These are phyloP conservation scores for Alaudala cheleensis DNA, from an alignment of 2,113 vertebrate genomes.

Conservation along the genomic window DNA sequence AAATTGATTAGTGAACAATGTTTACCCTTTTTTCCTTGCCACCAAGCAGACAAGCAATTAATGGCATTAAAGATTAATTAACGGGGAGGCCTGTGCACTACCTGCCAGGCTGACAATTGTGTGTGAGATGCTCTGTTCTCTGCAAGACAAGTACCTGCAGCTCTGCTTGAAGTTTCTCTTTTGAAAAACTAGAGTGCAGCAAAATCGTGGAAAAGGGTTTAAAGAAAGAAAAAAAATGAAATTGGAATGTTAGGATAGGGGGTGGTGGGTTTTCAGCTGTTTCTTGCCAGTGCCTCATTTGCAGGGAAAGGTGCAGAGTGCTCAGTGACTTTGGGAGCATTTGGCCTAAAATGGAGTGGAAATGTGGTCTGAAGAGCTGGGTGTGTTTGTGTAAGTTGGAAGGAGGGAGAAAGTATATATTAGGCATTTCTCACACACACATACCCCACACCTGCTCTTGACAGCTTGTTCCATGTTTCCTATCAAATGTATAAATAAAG, in stretches of 20 bases:
- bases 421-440: conserved; percentile 10
- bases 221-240: background rate
- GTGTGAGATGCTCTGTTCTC: background rate
- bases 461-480: conserved; percentile 51
- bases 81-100: background rate
- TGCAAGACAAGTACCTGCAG: background rate
- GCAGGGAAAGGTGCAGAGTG: background rate
- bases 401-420: background rate
- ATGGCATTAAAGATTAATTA: conserved; percentile 78
- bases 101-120: conserved; percentile 33
- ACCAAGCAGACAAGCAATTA: conserved; percentile 71
- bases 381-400: conserved; percentile 52
- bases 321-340: background rate
- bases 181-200: background rate
- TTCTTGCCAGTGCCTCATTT: background rate
- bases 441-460: conserved; percentile 57
- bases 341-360: conserved; percentile 46
- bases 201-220: background rate
- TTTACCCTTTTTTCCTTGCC: conserved; percentile 65
- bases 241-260: background rate
- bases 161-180: background rate
- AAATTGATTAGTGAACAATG: conserved; percentile 73
- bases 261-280: background rate
- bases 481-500: conserved; percentile 53
- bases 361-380: conserved; percentile 24